These are phyloP conservation scores for Spinibarbus caldwelli DNA, from an alignment of 2,797 vertebrate species.

Conservation along the genomic window DNA sequence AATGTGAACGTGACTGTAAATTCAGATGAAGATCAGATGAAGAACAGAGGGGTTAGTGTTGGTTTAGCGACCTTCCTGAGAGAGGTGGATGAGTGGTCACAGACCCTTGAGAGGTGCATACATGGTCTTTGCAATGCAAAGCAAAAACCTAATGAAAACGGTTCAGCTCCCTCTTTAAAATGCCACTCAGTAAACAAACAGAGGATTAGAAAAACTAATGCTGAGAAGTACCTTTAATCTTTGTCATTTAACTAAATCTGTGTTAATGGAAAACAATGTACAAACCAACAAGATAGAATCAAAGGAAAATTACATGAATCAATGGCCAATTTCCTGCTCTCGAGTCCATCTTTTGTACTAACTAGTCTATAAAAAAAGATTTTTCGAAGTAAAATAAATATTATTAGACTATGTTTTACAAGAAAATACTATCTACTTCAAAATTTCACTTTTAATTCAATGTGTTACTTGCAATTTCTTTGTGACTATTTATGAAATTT, in stretches of 20 bases:
- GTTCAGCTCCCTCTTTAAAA: constrained; percentile 54
- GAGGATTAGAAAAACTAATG: constrained; percentile 25
- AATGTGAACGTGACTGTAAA: constrained; percentile 56
- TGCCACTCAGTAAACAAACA: constrained; percentile 40
- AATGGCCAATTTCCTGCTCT: too few species aligned
- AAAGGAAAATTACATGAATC: neutral
- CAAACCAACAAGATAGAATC: neutral
- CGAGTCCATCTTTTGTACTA: too few species aligned
- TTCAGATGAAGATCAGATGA: constrained; percentile 64
- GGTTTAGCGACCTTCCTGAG: constrained; percentile 48
- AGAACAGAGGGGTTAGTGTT: constrained; percentile 19
- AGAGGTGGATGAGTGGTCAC: constrained; percentile 68
- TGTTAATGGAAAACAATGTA: constrained; percentile 6
- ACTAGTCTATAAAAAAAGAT: neutral
- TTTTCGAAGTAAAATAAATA: rapidly evolving
- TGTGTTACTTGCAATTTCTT: neutral
- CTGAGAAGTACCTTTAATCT: constrained; percentile 27
- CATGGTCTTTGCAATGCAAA: constrained; percentile 73
- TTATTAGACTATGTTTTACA: neutral
- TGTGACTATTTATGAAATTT: neutral
- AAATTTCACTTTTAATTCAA: neutral
- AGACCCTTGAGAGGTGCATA: constrained; percentile 64
- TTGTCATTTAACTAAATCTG: neutral
- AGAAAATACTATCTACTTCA: neutral
- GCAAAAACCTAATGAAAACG: constrained; percentile 62